Evolutionary conservation across 2,797 vertebrate species (phyloP).

Genomic region (Lerista edwardsae): DNA sequence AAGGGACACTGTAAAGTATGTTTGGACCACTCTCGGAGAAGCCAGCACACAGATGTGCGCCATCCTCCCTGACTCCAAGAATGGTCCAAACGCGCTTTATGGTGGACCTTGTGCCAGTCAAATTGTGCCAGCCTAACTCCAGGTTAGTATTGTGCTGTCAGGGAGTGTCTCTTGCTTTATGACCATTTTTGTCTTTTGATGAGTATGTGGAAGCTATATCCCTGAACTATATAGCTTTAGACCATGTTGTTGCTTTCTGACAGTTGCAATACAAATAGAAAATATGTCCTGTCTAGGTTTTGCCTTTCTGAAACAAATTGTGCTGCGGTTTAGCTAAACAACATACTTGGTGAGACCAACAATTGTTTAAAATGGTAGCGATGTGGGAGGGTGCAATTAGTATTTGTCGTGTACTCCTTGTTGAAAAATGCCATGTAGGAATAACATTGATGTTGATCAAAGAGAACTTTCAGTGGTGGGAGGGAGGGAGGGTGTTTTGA

Average conservation of each 20-base stretch:
- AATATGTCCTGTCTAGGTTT: background rate
- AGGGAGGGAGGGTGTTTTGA: conserved; percentile 20
- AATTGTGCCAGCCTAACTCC: too few relatives aligned
- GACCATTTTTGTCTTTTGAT: background rate
- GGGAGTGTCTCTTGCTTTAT: background rate
- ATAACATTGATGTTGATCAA: conserved; percentile 31
- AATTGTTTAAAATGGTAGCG: conserved; percentile 13
- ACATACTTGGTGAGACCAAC: conserved; percentile 15
- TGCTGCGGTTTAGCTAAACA: conserved; percentile 21
- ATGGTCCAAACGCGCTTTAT: too few relatives aligned
- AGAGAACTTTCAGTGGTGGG: conserved; percentile 24
- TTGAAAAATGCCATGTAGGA: conserved; percentile 42
- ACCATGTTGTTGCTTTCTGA: background rate
- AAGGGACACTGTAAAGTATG: too few relatives aligned
- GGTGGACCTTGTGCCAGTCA: too few relatives aligned
- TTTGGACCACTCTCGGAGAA: too few relatives aligned
- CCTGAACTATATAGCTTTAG: background rate
- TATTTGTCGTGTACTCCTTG: conserved; percentile 38
- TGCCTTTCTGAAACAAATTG: conserved; percentile 19
- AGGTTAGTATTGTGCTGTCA: too few relatives aligned
- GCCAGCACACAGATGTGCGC: too few relatives aligned
- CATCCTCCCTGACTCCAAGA: too few relatives aligned
- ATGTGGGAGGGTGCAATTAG: conserved; percentile 5
- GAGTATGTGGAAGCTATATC: background rate
- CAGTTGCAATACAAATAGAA: background rate